Base-by-base conservation (phyloP, 2,888 invertebrate genomes). In the Colostygia pectinataria region DNA sequence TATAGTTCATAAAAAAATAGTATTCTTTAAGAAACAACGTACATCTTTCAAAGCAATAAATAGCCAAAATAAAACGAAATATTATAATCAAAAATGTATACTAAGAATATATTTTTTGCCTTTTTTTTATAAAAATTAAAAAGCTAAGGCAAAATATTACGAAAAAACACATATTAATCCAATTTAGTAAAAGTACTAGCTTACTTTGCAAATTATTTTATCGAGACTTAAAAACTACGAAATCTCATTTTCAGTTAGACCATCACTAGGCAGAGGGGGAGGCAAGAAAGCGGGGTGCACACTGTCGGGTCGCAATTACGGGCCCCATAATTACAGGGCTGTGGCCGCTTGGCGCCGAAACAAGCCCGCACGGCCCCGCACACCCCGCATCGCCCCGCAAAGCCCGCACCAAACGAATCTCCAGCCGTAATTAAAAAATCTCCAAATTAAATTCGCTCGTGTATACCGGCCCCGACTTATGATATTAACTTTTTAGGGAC, bases 381-480 rank as follows among this genome's bases (percentile, higher is more conserved):
- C 37, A 14, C 41, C 51, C 51, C 78, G 77, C 73, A 71, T 70
- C n/a, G 10, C 50, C 49, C 44, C 44, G 34, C 49, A 50, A 44
- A 40, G 50, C 41, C 46, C 77, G 77, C 73, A 74, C 74, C 68
- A 75, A 74, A 78, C 78, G 77, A 83, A 82, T 83, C 85, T 83
- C 79, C 83, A 74, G 81, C 77, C 85, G 78, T 89, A 90, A 90
- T 90, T 90, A 90, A 90, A 89, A 90, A 89, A 82, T 83, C 80
- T 89, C 88, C 82, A 88, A 89, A 90, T 90, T 87, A 89, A 89
- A 90, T 90, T 90, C 85, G 89, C 90, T 86, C 80, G 85, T 86
- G 83, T 84, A 75, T 80, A 79, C 80, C 61, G 72, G 71, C 68
- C 71, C 79, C 79, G 84, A 78, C 84, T 88, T 88, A 86, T 85